A percentile compares a stretch with the other conserved stretches of the same genome.
These are phyloP conservation scores for Brachyistius frenatus DNA, from an alignment of 2,113 vertebrate species.

Conservation along the genomic window DNA sequence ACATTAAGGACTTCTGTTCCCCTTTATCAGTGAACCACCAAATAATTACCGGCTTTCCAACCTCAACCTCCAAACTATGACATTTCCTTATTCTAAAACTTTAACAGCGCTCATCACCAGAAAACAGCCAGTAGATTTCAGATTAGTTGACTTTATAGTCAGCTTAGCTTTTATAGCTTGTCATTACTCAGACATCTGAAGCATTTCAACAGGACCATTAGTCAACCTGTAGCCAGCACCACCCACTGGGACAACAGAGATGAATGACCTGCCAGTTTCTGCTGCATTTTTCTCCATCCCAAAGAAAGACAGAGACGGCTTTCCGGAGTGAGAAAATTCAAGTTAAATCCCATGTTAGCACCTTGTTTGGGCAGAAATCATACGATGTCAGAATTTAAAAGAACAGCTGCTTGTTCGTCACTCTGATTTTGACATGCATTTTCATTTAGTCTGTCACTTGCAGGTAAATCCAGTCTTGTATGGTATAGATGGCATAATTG, in stretches of 20 bases:
- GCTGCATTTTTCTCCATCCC: constrained; percentile 68
- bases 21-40: not conserved
- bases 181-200: constrained; percentile 77
- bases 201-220: constrained; percentile 77
- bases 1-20: not conserved
- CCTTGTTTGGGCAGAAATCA: constrained; percentile 43
- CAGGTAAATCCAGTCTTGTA: constrained; percentile 39
- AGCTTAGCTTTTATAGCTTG: constrained; percentile 73
- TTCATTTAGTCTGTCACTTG: constrained; percentile 24
- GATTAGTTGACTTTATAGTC: constrained; percentile 74
- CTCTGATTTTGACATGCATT: constrained; percentile 20
- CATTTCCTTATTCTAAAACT: constrained; percentile 45
- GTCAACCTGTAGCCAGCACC: constrained; percentile 73
- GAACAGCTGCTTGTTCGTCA: constrained; percentile 39
- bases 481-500: constrained; percentile 21
- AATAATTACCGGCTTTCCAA: constrained; percentile 4
- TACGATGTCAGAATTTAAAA: constrained; percentile 48
- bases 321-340: constrained; percentile 47
- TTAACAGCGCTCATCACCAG: constrained; percentile 24
- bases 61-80: not conserved
- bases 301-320: constrained; percentile 54
- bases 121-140: constrained; percentile 63
- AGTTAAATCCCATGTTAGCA: constrained; percentile 31
- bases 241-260: constrained; percentile 74
- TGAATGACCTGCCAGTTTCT: constrained; percentile 68